phyloP scores from a whole-genome alignment of 2,113 vertebrate genomes.

The Peromyscus leucopus region DNA sequence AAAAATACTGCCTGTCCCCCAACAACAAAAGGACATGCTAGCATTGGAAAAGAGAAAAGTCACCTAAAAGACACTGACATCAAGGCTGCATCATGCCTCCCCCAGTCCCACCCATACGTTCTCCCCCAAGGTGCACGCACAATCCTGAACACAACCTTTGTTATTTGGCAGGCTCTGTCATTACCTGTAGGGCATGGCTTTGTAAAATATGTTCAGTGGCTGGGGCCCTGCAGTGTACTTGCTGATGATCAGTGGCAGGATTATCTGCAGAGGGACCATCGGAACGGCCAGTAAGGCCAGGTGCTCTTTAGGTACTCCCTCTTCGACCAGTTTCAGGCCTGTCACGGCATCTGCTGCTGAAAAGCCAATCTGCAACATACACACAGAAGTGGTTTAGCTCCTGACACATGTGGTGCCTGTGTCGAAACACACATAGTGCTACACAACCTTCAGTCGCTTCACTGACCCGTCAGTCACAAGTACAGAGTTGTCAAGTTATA shows the following conservation, averaged over 20 bases:
- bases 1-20: background rate
- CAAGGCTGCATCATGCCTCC: conserved; percentile 19
- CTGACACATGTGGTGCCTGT: conserved; percentile 17
- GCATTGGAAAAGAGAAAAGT: conserved; percentile 23
- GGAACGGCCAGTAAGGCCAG: conserved; percentile 97
- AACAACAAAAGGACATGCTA: background rate
- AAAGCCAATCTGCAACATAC: conserved; percentile 93
- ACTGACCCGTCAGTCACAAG: background rate
- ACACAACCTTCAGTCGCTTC: conserved; percentile 7
- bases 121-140: background rate
- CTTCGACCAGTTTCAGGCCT: conserved; percentile 97
- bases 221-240: conserved; percentile 97
- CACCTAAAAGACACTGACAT: background rate
- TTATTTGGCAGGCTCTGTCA: conserved; percentile 24
- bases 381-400: conserved; percentile 58
- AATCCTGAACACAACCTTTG: background rate
- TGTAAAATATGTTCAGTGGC: conserved; percentile 96
- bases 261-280: conserved; percentile 98
- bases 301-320: conserved; percentile 97
- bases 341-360: conserved; percentile 98
- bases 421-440: conserved; percentile 34
- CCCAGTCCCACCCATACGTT: background rate
- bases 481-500: background rate
- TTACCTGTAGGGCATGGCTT: conserved; percentile 97
- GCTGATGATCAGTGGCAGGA: conserved; percentile 96